Base-by-base conservation (phyloP, 2,797 vertebrate species). In the Gouania willdenowi region DNA sequence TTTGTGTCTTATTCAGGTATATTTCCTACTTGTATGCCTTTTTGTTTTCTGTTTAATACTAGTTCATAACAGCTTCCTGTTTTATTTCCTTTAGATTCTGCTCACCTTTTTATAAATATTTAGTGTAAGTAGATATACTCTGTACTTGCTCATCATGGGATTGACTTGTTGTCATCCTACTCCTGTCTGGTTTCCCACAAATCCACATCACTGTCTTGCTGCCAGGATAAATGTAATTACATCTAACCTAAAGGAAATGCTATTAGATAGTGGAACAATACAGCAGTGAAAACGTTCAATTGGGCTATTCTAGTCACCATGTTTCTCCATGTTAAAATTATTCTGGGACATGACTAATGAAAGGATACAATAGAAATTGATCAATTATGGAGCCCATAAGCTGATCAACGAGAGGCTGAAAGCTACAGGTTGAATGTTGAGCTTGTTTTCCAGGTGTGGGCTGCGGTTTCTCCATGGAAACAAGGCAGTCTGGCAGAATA, bases 401-500 rank as follows among this genome's bases (percentile, higher is more conserved):
- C 19, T 3, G 20, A 57, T 67, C 60, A 58, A 45, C 8, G 6
- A 16, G 40, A 33, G 20, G 51, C 13, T 28, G 29, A 39, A n/a
- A 10, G 33, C 2, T 1, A 3, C 1, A 48, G 30, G 48, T 43
- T 50, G 48, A 74, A 62, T 63, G 56, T 61, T 53, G 54, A 22
- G 22, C 51, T 40, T 56, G 12, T 69, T 32, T 84, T 85, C 53
- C 80, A 95, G 93, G 94, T 97, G 35, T 97, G 93, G 93, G 92
- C 92, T 50, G 90, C 94, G 31, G 69, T 96, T 65, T 90, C 94
- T 29, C 94, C 94, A 0, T 97, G 94, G 94, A 95, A 94, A 71
- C 94, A 93, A 84, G 94, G 94, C 46, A 94, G 92, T 36, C 79
- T 97, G 37, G 91, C 94, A 34, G 92, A 95, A 60, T 95, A 89